A percentile compares a stretch with the other conserved stretches of the same genome.
phyloP scores from a whole-genome alignment of 2,888 invertebrate genomes.

The Cheilosia grossa region DNA sequence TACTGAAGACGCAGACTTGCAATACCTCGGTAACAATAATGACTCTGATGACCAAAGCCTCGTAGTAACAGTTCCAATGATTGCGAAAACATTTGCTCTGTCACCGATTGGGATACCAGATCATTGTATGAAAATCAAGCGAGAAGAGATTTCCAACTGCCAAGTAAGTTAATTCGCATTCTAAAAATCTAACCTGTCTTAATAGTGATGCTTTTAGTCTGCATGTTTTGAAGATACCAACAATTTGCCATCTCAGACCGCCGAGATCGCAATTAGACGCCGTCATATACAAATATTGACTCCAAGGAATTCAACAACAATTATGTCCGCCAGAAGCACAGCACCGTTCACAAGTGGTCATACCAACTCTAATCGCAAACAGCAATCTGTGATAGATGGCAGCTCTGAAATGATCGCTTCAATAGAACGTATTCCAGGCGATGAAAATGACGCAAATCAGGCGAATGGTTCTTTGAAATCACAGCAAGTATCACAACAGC shows the following conservation, averaged over 20 bases:
- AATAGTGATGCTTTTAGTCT: slow-evolving; percentile 77
- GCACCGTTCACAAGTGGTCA: not conserved
- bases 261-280: slow-evolving; percentile 80
- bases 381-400: slow-evolving; percentile 37
- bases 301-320: slow-evolving; percentile 20
- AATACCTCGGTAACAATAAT: slow-evolving; percentile 80
- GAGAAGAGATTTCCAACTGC: slow-evolving; percentile 84
- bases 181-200: not conserved
- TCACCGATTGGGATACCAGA: slow-evolving; percentile 82
- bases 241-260: slow-evolving; percentile 75
- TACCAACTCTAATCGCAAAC: slow-evolving; percentile 30
- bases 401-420: slow-evolving; percentile 53
- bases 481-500: slow-evolving; percentile 77
- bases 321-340: not conserved
- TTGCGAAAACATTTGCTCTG: slow-evolving; percentile 81
- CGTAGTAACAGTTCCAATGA: slow-evolving; percentile 76
- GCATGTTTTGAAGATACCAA: slow-evolving; percentile 80
- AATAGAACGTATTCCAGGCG: slow-evolving; percentile 58
- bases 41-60: slow-evolving; percentile 80
- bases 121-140: slow-evolving; percentile 80
- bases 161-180: slow-evolving; percentile 82
- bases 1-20: slow-evolving; percentile 79
- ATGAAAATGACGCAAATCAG: slow-evolving; percentile 72
- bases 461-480: slow-evolving; percentile 51
- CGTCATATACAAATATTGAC: slow-evolving; percentile 76